Conservation (phyloP, 2,888 invertebrate genomes). For the Cylloceria caligata region DNA sequence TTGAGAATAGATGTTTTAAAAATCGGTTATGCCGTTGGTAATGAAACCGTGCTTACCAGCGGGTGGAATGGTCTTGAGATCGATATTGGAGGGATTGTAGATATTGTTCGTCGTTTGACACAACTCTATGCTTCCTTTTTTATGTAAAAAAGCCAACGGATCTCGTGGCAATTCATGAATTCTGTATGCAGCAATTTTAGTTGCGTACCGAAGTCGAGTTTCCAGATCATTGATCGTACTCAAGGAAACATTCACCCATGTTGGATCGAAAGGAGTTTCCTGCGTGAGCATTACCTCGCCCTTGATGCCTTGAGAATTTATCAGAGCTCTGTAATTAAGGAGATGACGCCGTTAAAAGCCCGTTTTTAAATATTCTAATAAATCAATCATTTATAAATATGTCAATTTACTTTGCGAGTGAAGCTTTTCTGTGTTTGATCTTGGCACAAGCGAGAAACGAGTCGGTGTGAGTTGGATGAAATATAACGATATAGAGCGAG, state of each 20-base stretch:
- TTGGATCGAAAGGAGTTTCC: conserved; percentile 93
- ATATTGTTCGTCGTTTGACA: conserved; percentile 91
- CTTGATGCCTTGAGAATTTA: conserved; percentile 92
- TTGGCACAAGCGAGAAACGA: conserved; percentile 94
- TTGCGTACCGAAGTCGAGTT: conserved; percentile 90
- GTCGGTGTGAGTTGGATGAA: conserved; percentile 91
- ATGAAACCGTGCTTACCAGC: conserved; percentile 85
- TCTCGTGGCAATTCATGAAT: conserved; percentile 90
- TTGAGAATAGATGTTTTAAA: not conserved
- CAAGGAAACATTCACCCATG: conserved; percentile 91
- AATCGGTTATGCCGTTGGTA: not conserved
- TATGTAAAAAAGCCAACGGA: conserved; percentile 85
- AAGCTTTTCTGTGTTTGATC: conserved; percentile 89
- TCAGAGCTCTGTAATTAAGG: conserved; percentile 86
- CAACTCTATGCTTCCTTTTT: conserved; percentile 82
- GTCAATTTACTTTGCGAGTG: conserved; percentile 89
- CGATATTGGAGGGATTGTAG: conserved; percentile 90
- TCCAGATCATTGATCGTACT: conserved; percentile 89
- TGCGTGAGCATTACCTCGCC: conserved; percentile 92
- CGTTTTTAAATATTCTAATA: conserved; percentile 8
- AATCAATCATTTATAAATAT: conserved; percentile 11
- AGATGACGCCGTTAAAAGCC: not conserved
- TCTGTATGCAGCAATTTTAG: conserved; percentile 90
- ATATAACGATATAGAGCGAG: conserved; percentile 92
- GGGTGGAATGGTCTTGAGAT: conserved; percentile 87